Evolutionary conservation across 2,888 invertebrate species (phyloP), one percentile per base, ranked within the genome.

Genomic region (Cantharis flavilabris): DNA sequence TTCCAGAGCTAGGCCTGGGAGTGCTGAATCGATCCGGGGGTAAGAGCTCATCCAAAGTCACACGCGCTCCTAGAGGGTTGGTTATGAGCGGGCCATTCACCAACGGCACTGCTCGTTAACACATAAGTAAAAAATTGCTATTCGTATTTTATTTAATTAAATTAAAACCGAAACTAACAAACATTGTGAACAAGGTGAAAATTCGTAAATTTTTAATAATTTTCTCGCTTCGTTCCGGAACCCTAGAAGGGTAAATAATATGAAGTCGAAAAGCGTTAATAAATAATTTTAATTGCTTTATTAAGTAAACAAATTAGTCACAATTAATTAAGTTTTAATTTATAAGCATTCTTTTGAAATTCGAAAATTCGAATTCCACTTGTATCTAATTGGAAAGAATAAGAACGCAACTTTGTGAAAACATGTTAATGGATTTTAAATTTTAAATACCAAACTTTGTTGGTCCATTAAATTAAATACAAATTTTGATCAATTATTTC

Each of bases 11-110:
- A 84, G 84, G 83, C 84, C 84, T 85, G 84, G 84, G 84, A 84
- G 82, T 83, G 84, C 84, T 85, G 84, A 79, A 85, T 85, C 84
- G 84, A 85, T 84, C 84, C 49, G 83, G 81, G 79, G 80, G 81
- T 82, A 83, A 81, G 82, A 83, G 82, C 79, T 82, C 82, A 83
- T 82, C 83, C 83, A 80, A 81, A 83, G 83, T 83, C 83, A 83
- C 82, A 82, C 82, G 80, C 81, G 82, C 83, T 82, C 82, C 81
- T 75, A 62, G 79, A 82, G 82, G 78, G 82, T 80, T 80, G 80
- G 81, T 77, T 81, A 82, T 81, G 80, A 81, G 78, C 81, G 82
- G 79, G 76, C 81, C 80, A 80, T 77, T 79, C 80, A 79, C 70
- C 71, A 72, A 72, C 28, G 77, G 74, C 80, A 73, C 79, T 78